Evolutionary conservation across 2,888 invertebrate species (phyloP), one percentile per base, ranked within the genome.

Genomic region (Mythimna albipuncta): DNA sequence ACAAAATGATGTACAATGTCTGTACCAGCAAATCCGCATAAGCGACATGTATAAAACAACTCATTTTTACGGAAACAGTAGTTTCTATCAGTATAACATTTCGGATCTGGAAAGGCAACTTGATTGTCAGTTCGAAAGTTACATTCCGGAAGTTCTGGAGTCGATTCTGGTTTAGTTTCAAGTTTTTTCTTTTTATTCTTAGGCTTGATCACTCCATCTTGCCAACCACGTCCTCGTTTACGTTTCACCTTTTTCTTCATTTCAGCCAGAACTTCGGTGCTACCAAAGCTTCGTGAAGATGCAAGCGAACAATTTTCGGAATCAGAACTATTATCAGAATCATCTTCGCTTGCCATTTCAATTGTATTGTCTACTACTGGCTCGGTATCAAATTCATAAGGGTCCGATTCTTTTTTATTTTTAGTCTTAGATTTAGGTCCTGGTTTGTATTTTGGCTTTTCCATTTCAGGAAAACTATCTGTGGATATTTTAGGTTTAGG

Each of bases 1-100:
- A 97, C 97, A 85, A 97, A 98, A 93, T 98, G 98, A 55, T 96
- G 94, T 0, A 98, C 97, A 57, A 98, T 97, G 71, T 97, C 96
- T 79, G 94, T 95, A 0, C 97, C 97, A 26, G 86, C 91, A 84
- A 96, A 97, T 0, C 89, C 77, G 88, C 98, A 98, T 16, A 97
- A 89, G 75, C 97, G 96, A 87, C 98, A 98, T 16, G 94, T 90
- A 82, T 97, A 97, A 47, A 88, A 90, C 3, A 85, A 87, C 21
- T 92, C 87, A 59, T 91, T 91, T 81, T 93, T 92, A 58, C 88
- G 84, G 83, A 96, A 96, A 79, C 95, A 96, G 83, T 97, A 96
- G 9, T 88, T 87, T 83, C 91, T 94, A 80, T 97, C 96, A 13
- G 92, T 94, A 69, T 93, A 96, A 81, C 93, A 94, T 72, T 90